These are phyloP conservation scores for Megaleporinus macrocephalus DNA, from an alignment of 2,113 vertebrate genomes.

Conservation along the genomic window DNA sequence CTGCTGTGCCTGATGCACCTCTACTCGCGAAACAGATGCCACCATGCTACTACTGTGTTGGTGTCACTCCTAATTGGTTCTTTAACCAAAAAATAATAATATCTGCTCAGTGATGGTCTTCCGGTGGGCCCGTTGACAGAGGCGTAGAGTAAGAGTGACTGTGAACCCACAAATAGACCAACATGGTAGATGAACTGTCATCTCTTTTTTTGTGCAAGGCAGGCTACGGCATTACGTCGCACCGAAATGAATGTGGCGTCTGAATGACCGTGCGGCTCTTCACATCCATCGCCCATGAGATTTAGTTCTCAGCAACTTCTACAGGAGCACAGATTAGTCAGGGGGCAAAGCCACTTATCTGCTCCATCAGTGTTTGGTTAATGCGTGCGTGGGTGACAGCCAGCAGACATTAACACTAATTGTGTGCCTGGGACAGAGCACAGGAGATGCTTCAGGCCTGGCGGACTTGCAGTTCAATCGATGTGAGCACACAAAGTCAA, in stretches of 20 bases:
- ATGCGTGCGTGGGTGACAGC: slow-evolving; percentile 36
- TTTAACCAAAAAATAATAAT: too few relatives aligned
- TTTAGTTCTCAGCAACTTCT: not conserved
- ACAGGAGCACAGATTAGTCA: not conserved
- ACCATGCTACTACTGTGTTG: too few relatives aligned
- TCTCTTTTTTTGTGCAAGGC: too few relatives aligned
- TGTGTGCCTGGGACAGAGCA: slow-evolving; percentile 53
- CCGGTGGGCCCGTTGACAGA: too few relatives aligned
- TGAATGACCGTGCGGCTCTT: not conserved
- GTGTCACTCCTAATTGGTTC: too few relatives aligned
- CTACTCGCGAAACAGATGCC: too few relatives aligned
- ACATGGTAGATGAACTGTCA: too few relatives aligned
- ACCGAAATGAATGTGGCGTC: not conserved
- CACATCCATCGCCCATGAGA: not conserved
- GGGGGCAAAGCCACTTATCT: not conserved
- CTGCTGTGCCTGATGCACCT: too few relatives aligned
- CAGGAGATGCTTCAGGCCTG: slow-evolving; percentile 42
- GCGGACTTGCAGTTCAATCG: slow-evolving; percentile 64
- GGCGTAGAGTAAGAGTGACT: too few relatives aligned
- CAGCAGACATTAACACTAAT: slow-evolving; percentile 63
- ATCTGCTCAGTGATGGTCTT: too few relatives aligned
- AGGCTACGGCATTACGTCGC: not conserved
- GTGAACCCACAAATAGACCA: too few relatives aligned
- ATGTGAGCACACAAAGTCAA: slow-evolving; percentile 61
- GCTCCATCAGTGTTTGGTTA: slow-evolving; percentile 22